These are phyloP conservation scores for Gerris buenoi DNA, from an alignment of 1,140 invertebrate genomes.

Conservation along the genomic window DNA sequence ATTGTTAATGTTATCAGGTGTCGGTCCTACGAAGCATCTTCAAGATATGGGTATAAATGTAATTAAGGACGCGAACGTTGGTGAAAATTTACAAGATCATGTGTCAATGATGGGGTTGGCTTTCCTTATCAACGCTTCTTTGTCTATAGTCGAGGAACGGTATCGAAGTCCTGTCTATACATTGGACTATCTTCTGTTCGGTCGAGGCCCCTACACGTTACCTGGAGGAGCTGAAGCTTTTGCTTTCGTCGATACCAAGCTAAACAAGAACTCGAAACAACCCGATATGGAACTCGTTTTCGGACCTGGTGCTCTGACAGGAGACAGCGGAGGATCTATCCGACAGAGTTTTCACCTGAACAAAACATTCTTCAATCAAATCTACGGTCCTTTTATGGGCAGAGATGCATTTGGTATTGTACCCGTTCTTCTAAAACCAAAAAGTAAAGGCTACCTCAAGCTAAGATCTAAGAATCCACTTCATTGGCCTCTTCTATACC, in stretches of 20 bases:
- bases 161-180: constrained; percentile 48
- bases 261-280: constrained; percentile 25
- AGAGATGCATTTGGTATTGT: constrained; percentile 32
- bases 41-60: constrained; percentile 46
- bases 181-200: constrained; percentile 27
- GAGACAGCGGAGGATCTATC: constrained; percentile 51
- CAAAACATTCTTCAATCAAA: constrained; percentile 18
- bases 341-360: constrained; percentile 31
- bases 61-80: constrained; percentile 35
- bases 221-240: constrained; percentile 32
- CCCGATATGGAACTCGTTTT: constrained; percentile 69
- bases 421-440: constrained; percentile 35
- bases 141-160: constrained; percentile 40
- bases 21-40: constrained; percentile 52
- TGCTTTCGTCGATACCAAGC: constrained; percentile 33
- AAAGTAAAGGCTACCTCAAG: constrained; percentile 34
- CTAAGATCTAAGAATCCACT: constrained; percentile 37
- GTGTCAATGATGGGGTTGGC: constrained; percentile 41
- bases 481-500: constrained; percentile 42
- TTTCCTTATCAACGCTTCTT: constrained; percentile 34
- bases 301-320: constrained; percentile 53
- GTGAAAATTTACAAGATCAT: constrained; percentile 41
- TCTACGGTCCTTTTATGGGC: constrained; percentile 18
- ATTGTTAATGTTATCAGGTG: constrained; percentile 55
- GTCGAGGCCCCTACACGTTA: constrained; percentile 27